phyloP scores from a whole-genome alignment of 2,888 invertebrate species.

The Ptycholaimellus sp. region DNA sequence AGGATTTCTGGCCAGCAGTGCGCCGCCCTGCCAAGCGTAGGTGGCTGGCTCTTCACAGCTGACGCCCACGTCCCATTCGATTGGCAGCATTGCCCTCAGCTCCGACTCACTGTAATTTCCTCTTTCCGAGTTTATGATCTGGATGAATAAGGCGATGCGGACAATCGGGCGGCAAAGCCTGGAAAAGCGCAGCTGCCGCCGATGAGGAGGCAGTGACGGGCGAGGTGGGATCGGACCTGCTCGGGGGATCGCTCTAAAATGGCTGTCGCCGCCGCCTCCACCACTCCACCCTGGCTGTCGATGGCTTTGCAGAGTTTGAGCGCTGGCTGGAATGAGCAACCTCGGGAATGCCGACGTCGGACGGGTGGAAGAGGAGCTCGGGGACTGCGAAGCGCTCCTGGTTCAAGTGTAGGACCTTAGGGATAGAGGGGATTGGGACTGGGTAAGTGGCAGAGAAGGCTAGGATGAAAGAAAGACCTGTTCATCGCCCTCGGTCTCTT shows the following conservation, averaged over 20 bases:
- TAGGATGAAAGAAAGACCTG: too few relatives aligned
- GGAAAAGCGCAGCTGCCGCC: conserved; percentile 59
- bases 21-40: conserved; percentile 72
- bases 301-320: too few relatives aligned
- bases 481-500: too few relatives aligned
- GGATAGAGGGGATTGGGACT: neutral
- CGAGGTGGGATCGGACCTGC: too few relatives aligned
- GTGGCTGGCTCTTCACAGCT: conserved; percentile 46
- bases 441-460: too few relatives aligned
- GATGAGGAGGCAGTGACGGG: too few relatives aligned
- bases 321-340: too few relatives aligned
- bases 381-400: conserved; percentile 82
- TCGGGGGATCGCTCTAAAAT: too few relatives aligned
- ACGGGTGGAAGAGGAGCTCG: conserved; percentile 74
- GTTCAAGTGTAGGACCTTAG: conserved; percentile 55
- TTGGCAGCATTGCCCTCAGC: conserved; percentile 49
- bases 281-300: conserved; percentile 62
- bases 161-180: conserved; percentile 54
- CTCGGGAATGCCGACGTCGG: conserved; percentile 84
- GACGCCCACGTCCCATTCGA: conserved; percentile 51
- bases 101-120: conserved; percentile 35
- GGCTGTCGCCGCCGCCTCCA: conserved; percentile 61
- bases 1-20: conserved; percentile 36
- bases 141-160: conserved; percentile 21
- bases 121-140: conserved; percentile 1